phyloP scores from a whole-genome alignment of 2,888 invertebrate species.

The Cheilosia pagana region DNA sequence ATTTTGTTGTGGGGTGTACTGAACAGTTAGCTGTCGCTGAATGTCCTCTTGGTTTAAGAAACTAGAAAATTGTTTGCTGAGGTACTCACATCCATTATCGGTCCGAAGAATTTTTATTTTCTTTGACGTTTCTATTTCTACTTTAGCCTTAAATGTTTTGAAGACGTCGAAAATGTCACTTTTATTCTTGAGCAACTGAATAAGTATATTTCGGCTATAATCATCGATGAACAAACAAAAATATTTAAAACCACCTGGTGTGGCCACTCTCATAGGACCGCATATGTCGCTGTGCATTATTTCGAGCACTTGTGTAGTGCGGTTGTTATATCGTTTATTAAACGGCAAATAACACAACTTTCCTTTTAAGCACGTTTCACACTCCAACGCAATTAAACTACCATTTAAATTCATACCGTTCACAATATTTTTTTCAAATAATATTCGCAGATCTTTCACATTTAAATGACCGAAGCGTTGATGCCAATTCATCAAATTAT shows the following conservation, averaged over 20 bases:
- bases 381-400: too few relatives aligned
- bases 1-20: slow-evolving; percentile 23
- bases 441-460: not conserved
- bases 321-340: not conserved
- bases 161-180: not conserved
- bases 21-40: slow-evolving; percentile 5
- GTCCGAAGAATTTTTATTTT: slow-evolving; percentile 4
- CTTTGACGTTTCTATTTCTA: not conserved
- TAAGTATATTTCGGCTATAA: slow-evolving; percentile 12
- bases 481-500: slow-evolving; percentile 28
- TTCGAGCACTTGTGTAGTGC: too few relatives aligned
- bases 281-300: too few relatives aligned
- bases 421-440: slow-evolving; percentile 4
- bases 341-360: slow-evolving; percentile 4
- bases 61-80: too few relatives aligned
- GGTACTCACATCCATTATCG: not conserved
- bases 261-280: not conserved
- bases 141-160: not conserved
- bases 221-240: slow-evolving; percentile 19
- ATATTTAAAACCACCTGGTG: slow-evolving; percentile 6
- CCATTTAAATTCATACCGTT: too few relatives aligned
- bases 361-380: too few relatives aligned
- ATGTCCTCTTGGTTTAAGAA: not conserved
- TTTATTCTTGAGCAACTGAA: slow-evolving; percentile 14
- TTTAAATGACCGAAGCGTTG: slow-evolving; percentile 12